Evolutionary conservation across 2,797 vertebrate genomes (phyloP), one percentile per base, ranked within the genome.

Genomic region (Callimico goeldii): DNA sequence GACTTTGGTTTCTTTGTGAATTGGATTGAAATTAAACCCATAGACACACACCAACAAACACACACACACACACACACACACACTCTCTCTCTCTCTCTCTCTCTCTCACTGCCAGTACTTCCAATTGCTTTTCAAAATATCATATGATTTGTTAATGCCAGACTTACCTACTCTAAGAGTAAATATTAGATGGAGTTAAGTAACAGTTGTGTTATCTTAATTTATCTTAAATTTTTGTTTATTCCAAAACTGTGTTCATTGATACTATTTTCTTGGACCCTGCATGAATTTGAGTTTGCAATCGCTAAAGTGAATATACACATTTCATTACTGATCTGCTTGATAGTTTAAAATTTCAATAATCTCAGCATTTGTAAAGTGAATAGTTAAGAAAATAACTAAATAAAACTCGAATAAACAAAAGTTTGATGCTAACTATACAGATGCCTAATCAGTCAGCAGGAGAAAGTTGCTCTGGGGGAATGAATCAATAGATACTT

Each of bases 401-500:
- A 93, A 94, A 80, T 58, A 67, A 82, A 79, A 6, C 17, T 20
- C 9, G 36, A 72, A 39, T 36, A 15, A 89, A 84, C 36, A 92
- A 55, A 87, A 57, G 72, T 87, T 87, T 73, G 5, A 95, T 87
- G 41, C 17, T 19, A 83, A 61, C 33, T 50, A 26, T 86, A 95
- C 9, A 41, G 11, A 92, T 90, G 39, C 7, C 30, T 89, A 93
- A 67, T 64, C n/a, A 52, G 57, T 87, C 73, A 96, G 39, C 55
- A 84, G 5, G 7, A 73, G 28, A 85, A 84, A 96, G 57, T 41
- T 75, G 13, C n/a, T 93, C 30, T 92, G 20, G 46, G 89, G 83
- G 8, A 94, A 88, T 52, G 9, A 96, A 96, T 98, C 92, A 87
- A 94, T 94, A 93, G 36, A 75, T 89, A 90, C 17, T 85, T 94